These are phyloP conservation scores for Ictidomys tridecemlineatus DNA, from an alignment of 2,113 vertebrate species.

Conservation along the genomic window DNA sequence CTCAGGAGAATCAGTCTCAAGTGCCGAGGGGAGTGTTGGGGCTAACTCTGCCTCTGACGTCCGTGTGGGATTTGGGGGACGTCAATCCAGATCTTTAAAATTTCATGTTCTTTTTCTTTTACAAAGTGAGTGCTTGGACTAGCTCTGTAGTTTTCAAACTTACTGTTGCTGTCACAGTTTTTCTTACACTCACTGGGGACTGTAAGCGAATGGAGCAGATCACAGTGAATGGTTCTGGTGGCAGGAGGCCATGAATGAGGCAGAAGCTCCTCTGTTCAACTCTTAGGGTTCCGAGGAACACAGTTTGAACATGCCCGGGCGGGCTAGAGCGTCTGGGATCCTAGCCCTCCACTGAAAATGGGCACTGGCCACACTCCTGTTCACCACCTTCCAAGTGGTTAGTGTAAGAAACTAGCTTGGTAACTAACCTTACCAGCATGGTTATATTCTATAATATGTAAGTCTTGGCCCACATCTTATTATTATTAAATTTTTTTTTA, in stretches of 20 bases:
- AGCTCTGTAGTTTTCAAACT: not conserved
- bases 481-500: not conserved
- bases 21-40: rapidly evolving
- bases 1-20: not conserved
- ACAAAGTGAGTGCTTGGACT: not conserved
- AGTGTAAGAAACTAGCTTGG: not conserved
- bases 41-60: too few species aligned
- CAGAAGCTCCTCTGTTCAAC: not conserved
- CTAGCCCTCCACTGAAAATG: not conserved
- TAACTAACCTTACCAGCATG: not conserved
- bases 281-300: not conserved
- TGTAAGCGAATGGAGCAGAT: not conserved
- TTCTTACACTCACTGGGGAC: not conserved
- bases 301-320: not conserved
- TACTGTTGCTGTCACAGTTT: not conserved
- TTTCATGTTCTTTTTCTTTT: not conserved
- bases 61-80: not conserved
- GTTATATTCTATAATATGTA: not conserved
- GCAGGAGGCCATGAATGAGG: not conserved
- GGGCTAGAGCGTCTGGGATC: not conserved
- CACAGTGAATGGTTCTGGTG: not conserved
- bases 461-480: not conserved
- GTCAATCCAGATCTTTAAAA: not conserved
- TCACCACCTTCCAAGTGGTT: not conserved
- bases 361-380: not conserved